Conservation (phyloP, 2,888 invertebrate genomes). For the Eulithis prunata region DNA sequence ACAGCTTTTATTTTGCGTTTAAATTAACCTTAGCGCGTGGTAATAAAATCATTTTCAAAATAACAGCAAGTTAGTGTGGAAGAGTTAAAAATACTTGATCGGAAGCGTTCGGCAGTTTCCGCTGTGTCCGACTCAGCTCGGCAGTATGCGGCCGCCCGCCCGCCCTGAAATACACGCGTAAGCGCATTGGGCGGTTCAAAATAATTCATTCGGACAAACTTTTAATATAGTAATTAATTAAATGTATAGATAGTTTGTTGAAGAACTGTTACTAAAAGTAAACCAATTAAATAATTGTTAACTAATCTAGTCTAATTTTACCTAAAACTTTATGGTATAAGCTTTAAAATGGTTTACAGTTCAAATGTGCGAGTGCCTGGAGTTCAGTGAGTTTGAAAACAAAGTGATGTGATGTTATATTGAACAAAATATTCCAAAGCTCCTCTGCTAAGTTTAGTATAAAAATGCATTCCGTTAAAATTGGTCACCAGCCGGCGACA, state of each 20-base stretch:
- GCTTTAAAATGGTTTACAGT: slow-evolving; percentile 21
- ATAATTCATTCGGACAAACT: slow-evolving; percentile 33
- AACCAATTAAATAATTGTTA: neutral
- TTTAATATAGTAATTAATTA: neutral
- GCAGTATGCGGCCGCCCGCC: slow-evolving; percentile 75
- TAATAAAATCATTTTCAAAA: slow-evolving; percentile 35
- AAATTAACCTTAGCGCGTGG: slow-evolving; percentile 29
- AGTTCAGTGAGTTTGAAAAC: slow-evolving; percentile 18
- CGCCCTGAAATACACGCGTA: slow-evolving; percentile 63
- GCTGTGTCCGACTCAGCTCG: slow-evolving; percentile 50
- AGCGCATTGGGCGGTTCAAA: slow-evolving; percentile 67
- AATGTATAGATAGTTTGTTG: neutral
- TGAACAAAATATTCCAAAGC: slow-evolving; percentile 34
- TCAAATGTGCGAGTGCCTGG: slow-evolving; percentile 32
- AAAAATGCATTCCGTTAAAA: slow-evolving; percentile 73
- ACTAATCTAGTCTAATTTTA: slow-evolving; percentile 6
- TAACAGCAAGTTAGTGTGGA: slow-evolving; percentile 48
- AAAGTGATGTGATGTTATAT: slow-evolving; percentile 28
- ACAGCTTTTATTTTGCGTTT: slow-evolving; percentile 21
- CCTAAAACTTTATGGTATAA: neutral
- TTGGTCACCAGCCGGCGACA: slow-evolving; percentile 57
- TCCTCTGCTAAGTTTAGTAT: slow-evolving; percentile 25
- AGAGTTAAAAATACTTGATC: slow-evolving; percentile 78
- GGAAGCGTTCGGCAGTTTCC: slow-evolving; percentile 67
- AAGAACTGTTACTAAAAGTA: neutral